Evolutionary conservation across 1,140 invertebrate species (phyloP), one percentile per base, ranked within the genome.

Genomic region (Drosophila setifemur): DNA sequence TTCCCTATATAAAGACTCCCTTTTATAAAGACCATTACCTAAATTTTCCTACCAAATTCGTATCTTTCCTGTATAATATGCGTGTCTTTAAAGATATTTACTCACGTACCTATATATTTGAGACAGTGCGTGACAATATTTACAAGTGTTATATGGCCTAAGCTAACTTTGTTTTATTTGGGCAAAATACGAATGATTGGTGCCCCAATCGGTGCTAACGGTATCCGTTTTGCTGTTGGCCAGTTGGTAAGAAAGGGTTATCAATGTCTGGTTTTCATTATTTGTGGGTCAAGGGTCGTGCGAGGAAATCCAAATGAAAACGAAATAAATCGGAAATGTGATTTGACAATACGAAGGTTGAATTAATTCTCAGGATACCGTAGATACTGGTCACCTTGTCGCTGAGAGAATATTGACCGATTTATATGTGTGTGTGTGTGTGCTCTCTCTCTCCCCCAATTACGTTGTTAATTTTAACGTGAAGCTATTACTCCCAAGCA

Each of bases 101-200:
- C 39, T 11, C 21, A 40, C 23, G 50, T 44, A 19, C 12, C 8
- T 57, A 9, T 33, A 31, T 21, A 12, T 28, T 21, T 40, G 23
- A 25, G 7, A 14, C 2, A 35, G 16, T 19, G 54, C 72, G 71
- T 77, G 76, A 81, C 75, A 70, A 78, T 79, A 79, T 77, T 79
- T 69, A 69, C 73, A 73, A 79, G 63, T 64, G 48, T 50, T 48
- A 39, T 28, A 55, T 55, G 63, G 63, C 69, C 75, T 69, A 73
- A 60, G 57, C 57, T 63, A 78, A 78, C 68, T 73, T 58, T 75
- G 70, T 75, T 75, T 67, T 72, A 71, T 78, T 79, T 67, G 68
- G 63, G 63, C 63, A 69, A 55, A 42, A 33, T 21, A 63, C 48
- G 26, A 9, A 35, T 55, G 45, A 53, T 66, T n/a, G n/a, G 37